These are phyloP conservation scores for Macquaria ambigua DNA, from an alignment of 2,113 vertebrate genomes.

Conservation along the genomic window DNA sequence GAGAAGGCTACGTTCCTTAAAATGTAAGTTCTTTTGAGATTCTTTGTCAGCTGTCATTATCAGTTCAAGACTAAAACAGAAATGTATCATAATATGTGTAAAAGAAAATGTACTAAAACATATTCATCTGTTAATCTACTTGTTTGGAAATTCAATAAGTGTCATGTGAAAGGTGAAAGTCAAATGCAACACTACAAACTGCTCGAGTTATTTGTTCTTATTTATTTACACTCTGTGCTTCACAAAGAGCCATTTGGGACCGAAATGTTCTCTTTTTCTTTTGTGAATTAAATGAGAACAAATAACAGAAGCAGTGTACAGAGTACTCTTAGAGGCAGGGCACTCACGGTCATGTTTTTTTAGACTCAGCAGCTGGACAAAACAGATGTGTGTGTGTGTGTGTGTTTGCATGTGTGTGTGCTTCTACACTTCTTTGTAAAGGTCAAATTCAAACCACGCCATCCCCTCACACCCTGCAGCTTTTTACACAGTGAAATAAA, in stretches of 20 bases:
- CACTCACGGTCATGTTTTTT: not conserved
- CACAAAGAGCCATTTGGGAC: not conserved
- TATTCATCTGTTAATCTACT: not conserved
- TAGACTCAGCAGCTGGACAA: conserved; percentile 1
- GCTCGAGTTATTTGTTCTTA: not conserved
- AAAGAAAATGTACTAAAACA: not conserved
- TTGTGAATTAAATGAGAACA: conserved; percentile 6
- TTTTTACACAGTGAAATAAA: conserved; percentile 23
- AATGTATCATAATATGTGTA: not conserved
- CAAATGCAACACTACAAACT: not conserved
- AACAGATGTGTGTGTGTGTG: not conserved
- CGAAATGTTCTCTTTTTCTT: not conserved
- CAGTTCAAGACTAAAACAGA: not conserved
- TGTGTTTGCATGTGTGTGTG: not conserved
- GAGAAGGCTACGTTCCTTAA: not conserved
- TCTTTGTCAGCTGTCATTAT: not conserved
- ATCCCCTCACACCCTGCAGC: not conserved
- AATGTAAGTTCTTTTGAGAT: not conserved
- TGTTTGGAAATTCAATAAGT: not conserved
- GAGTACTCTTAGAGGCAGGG: not conserved
- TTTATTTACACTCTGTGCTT: not conserved
- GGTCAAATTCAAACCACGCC: conserved; percentile 48
- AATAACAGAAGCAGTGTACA: not conserved
- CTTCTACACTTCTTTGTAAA: not conserved
- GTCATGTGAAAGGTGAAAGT: not conserved